Evolutionary conservation across 2,113 vertebrate genomes (phyloP), one percentile per base, ranked within the genome.

Genomic region (Dromas ardeola): DNA sequence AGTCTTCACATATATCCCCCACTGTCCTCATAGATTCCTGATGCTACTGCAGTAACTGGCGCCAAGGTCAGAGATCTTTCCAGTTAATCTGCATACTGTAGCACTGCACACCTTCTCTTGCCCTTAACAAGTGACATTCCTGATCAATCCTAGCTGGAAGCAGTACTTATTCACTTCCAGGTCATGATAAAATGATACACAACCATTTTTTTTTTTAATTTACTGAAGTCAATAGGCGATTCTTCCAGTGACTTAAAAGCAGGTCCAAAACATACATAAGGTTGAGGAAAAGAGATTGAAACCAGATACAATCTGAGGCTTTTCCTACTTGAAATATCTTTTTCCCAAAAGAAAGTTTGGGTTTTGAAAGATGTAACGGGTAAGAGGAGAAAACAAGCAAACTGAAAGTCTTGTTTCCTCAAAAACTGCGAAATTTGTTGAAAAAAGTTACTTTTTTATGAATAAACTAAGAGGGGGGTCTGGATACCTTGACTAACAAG

Each of bases 171-270:
- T 66, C 56, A 47, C 36, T 93, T 86, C 40, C 58, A 86, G 30
- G 15, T 34, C 30, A 53, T 12, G 11, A 65, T 1, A 9, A 81
- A 82, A 73, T 32, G 2, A 43, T 1, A 0, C 14, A 27, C 12
- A 38, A 17, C 3, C 34, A 10, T 8, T 23, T 34, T 38, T 40
- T 16, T 47, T 50, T 49, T 49, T 11, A 36, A 40, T 63, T 84
- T 67, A 56, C 5, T 56, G 20, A 87, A 82, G 16, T n/a, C 36
- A 88, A 18, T 7, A 38, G 6, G 13, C 74, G 11, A 53, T 58
- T 56, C 81, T 86, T 49, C 34, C 13, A 17, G 29, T 58, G 9
- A 58, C 29, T 81, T 81, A 65, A 45, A 87, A 86, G 5, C 34
- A 65, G 18, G 9, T 11, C 5, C 25, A 66, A 66, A 77, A 81